A percentile compares a stretch with the other conserved stretches of the same genome.
phyloP scores from a whole-genome alignment of 2,797 vertebrate genomes.

The Acrossocheilus wenchowensis region DNA sequence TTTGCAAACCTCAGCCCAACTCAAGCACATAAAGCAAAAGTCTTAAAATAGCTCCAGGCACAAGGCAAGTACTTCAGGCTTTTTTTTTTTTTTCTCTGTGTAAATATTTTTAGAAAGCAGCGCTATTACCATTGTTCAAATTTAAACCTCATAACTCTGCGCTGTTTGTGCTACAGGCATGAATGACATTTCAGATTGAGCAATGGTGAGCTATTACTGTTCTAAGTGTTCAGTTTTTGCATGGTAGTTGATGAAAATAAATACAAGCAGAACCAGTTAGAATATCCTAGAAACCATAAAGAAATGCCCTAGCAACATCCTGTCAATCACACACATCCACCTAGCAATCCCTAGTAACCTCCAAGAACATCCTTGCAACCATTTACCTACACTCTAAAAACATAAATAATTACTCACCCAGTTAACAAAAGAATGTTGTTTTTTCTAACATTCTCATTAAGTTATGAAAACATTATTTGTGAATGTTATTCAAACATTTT shows the following conservation, averaged over 20 bases:
- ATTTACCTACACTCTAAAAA: not conserved
- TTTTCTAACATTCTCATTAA: not conserved
- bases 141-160: not conserved
- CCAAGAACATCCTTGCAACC: not conserved
- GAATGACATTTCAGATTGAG: not conserved
- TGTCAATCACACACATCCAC: not conserved
- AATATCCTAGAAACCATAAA: not conserved
- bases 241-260: not conserved
- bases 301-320: not conserved
- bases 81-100: not conserved
- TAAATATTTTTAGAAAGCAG: constrained; percentile 16
- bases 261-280: not conserved
- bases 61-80: constrained; percentile 43
- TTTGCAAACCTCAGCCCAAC: constrained; percentile 66
- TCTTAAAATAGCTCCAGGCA: constrained; percentile 70
- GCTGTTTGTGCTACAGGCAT: not conserved
- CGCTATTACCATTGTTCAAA: constrained; percentile 37
- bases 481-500: no score
- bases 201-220: not conserved
- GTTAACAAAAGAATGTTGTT: no score
- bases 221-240: not conserved
- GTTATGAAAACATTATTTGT: no score
- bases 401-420: not conserved
- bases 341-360: not conserved
- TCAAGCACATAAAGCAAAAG: constrained; percentile 60